These are phyloP conservation scores for Aramus guarauna DNA, from an alignment of 2,113 vertebrate genomes.

Conservation along the genomic window DNA sequence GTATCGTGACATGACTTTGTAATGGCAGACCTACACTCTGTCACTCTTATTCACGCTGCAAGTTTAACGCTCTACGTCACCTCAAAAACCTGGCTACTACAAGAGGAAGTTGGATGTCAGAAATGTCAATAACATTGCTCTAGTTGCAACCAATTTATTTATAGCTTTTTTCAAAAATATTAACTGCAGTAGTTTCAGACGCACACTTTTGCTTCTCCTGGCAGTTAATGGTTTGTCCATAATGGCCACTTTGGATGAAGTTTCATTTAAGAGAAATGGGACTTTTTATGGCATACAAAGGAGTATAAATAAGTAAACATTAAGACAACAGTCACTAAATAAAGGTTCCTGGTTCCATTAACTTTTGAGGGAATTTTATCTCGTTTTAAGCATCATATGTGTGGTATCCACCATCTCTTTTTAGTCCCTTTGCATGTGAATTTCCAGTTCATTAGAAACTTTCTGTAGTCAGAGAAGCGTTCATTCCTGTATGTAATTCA, in stretches of 20 bases:
- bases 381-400: not conserved
- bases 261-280: not conserved
- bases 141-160: not conserved
- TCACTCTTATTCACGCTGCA: not conserved
- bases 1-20: not conserved
- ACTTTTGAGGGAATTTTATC: not conserved
- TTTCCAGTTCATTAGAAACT: not conserved
- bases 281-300: not conserved
- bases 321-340: not conserved
- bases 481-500: not conserved
- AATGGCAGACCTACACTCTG: not conserved
- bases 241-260: not conserved
- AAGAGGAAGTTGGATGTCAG: not conserved
- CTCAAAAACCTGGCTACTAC: not conserved
- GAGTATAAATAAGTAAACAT: not conserved
- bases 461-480: not conserved
- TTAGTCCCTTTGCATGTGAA: not conserved
- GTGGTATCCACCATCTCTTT: not conserved
- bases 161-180: not conserved
- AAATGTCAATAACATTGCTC: not conserved
- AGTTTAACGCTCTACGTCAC: not conserved
- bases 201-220: not conserved
- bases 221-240: not conserved
- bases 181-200: not conserved
- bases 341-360: not conserved